Evolutionary conservation across 2,113 vertebrate genomes (phyloP).

Genomic region (Brachypteracias leptosomus): DNA sequence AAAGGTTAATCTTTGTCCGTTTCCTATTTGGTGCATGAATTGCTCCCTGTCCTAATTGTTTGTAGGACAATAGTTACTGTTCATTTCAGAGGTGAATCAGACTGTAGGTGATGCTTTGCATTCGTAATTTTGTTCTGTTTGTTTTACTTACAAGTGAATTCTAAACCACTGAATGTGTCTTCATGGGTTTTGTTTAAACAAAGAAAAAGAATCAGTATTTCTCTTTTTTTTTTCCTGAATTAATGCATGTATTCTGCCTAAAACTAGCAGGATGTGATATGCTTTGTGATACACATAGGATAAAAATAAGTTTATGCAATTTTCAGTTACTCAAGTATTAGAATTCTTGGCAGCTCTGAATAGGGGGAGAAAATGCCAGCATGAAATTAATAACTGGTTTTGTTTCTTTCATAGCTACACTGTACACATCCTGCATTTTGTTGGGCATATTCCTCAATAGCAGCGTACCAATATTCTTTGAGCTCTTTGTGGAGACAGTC

Average conservation of each 20-base stretch:
- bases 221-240: neutral
- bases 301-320: neutral
- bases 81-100: conserved; percentile 28
- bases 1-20: conserved; percentile 40
- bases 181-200: neutral
- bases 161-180: neutral
- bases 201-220: neutral
- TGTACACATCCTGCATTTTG: conserved; percentile 95
- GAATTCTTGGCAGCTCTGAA: neutral
- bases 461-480: conserved; percentile 96
- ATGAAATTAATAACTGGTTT: conserved; percentile 4
- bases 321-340: neutral
- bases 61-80: conserved; percentile 17
- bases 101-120: neutral
- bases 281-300: neutral
- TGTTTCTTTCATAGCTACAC: conserved; percentile 80
- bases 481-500: conserved; percentile 96
- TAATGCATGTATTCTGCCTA: neutral
- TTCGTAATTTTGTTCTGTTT: neutral
- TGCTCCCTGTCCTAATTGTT: conserved; percentile 7
- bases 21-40: conserved; percentile 40
- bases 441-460: conserved; percentile 95
- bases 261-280: neutral
- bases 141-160: neutral
- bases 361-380: neutral